Evolutionary conservation across 2,113 vertebrate species (phyloP), one percentile per base, ranked within the genome.

Genomic region (Struthio camelus): DNA sequence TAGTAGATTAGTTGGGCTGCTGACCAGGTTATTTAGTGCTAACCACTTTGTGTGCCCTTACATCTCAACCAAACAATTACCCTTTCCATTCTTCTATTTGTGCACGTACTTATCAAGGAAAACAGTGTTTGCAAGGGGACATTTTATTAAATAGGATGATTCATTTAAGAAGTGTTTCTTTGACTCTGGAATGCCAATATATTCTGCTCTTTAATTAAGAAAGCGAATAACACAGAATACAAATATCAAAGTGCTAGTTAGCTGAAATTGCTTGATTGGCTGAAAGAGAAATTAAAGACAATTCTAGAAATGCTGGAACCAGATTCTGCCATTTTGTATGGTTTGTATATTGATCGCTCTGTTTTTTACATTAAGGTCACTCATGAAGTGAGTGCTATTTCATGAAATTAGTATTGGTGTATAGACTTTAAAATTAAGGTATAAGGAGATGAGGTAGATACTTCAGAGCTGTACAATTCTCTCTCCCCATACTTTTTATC

Each of bases 1-100:
- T 84, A 87, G 90, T 71, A 96, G 98, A 98, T 98, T 98, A 98
- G 97, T 56, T 84, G 96, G 94, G 94, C 95, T 81, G 96, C 98
- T 97, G 97, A 90, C 97, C 94, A 90, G 96, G 97, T 96, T 95
- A 97, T 89, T 84, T 93, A 91, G 92, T 87, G 97, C 65, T 90
- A 79, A 72, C 96, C 71, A 95, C 87, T 97, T 84, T 20, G 76
- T 96, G 94, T 70, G 96, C 86, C 93, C 96, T 89, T 65, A 91
- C 72, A 69, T 32, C 85, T 86, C 89, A 84, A 89, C 90, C 85
- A 96, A 95, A 97, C 95, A 96, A 96, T 97, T 96, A 90, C 44
- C 56, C 83, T 85, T 96, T 83, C 95, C 96, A 93, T 91, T 89
- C 95, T 87, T 91, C 80, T 79, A 92, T 96, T 94, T 93, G 80